Evolutionary conservation across 2,888 invertebrate genomes (phyloP), one percentile per base, ranked within the genome.

Genomic region (Hipparchia semele): DNA sequence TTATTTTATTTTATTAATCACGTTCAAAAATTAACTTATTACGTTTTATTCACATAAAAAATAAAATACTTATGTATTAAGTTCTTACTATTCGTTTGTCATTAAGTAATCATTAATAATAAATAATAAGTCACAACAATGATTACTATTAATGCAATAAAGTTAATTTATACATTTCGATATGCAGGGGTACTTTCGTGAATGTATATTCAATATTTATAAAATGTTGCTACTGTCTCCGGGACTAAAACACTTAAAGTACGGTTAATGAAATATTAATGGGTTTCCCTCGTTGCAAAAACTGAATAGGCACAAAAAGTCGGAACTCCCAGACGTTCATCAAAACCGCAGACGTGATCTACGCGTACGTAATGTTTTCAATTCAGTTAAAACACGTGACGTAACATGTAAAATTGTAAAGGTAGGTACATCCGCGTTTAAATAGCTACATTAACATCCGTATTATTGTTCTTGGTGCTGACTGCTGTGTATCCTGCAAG

Each of bases 371-470:
- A 68, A 68, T 45, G 59, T 68, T 69, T 69, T 61, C 60, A 69
- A 69, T 60, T 69, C 60, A 61, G 61, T 61, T 69, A 56, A 54
- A 62, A 53, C 49, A 56, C 56, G 62, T 73, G 59, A 73, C 65
- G 72, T 70, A 74, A 72, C 72, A 61, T 58, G 70, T 72, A 68
- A 74, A 74, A 72, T 74, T 71, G 51, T 73, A 69, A 72, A 71
- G 71, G 66, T 60, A 13, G 5, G 13, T 60, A 62, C 51, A 73
- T 75, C 70, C 73, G 73, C 62, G 56, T 70, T 70, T 66, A 67
- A 69, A 76, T 69, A 72, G 69, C 68, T 62, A 64, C 58, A 54
- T 72, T 46, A 68, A 73, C 74, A 74, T 76, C 76, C 76, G 74
- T 73, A 73, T 74, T 67, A 74, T 76, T 76, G 74, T 74, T 76